Conservation (phyloP, 2,113 vertebrate genomes). For the Catagonus wagneri region DNA sequence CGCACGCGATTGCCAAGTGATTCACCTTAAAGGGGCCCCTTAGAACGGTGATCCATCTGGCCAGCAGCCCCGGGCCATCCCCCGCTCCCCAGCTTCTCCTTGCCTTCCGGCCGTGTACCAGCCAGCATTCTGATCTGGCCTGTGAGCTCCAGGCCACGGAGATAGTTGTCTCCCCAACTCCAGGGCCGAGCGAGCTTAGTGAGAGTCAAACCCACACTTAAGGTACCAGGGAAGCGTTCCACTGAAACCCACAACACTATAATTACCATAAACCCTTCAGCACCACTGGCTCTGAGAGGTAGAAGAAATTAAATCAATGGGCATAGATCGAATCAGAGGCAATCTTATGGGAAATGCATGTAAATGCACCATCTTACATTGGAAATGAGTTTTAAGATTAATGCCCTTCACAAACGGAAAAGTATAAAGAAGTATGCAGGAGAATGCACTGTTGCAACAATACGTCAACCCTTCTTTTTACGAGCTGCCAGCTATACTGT, state of each 20-base stretch:
- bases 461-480: conserved; percentile 52
- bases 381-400: conserved; percentile 83
- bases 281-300: conserved; percentile 74
- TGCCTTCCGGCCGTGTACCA: background rate
- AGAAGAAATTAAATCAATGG: conserved; percentile 82
- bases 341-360: conserved; percentile 82
- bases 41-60: conserved; percentile 67
- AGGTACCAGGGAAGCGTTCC: conserved; percentile 59
- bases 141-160: background rate
- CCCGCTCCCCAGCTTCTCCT: background rate
- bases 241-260: conserved; percentile 65
- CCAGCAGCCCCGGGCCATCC: background rate
- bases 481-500: conserved; percentile 55
- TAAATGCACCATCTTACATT: conserved; percentile 81
- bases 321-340: conserved; percentile 78
- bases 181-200: conserved; percentile 7
- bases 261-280: conserved; percentile 81
- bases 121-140: conserved; percentile 21
- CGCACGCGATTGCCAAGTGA: conserved; percentile 59
- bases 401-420: conserved; percentile 78
- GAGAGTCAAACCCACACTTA: conserved; percentile 41
- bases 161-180: background rate
- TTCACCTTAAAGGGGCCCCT: conserved; percentile 72
- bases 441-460: conserved; percentile 43
- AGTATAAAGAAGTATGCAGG: conserved; percentile 48